Percentiles rank a stretch among this genome's conserved stretches.
Evolutionary conservation across 35 echinoderm and acorn worm species (phyloP).

Genomic region (Chiridota heheva): DNA sequence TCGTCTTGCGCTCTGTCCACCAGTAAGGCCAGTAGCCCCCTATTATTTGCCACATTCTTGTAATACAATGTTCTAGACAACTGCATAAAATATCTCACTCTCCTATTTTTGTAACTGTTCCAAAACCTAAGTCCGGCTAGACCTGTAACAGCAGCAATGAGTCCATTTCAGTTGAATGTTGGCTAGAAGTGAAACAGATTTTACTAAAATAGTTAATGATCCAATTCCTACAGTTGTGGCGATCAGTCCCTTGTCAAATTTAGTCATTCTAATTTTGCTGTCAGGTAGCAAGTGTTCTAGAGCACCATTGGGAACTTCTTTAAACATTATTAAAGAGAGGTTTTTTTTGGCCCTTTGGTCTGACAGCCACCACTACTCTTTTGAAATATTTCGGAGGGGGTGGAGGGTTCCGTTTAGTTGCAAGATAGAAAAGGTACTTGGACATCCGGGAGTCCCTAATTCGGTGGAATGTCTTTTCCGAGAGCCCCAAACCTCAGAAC

Average conservation of each 20-base stretch:
- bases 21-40: slow-evolving; percentile 59
- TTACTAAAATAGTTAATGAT: slow-evolving; percentile 57
- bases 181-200: slow-evolving; percentile 58
- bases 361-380: slow-evolving; percentile 71
- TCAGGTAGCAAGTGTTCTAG: slow-evolving; percentile 79
- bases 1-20: slow-evolving; percentile 86
- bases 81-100: slow-evolving; percentile 59
- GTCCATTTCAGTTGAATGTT: slow-evolving; percentile 76
- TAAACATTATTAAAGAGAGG: slow-evolving; percentile 84
- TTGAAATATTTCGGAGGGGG: slow-evolving; percentile 62
- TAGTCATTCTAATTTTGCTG: slow-evolving; percentile 78
- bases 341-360: slow-evolving; percentile 64
- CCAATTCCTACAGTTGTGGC: slow-evolving; percentile 48
- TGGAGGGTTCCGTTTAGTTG: slow-evolving; percentile 40
- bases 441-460: slow-evolving; percentile 40
- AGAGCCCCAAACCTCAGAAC: slow-evolving; percentile 77
- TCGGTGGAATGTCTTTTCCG: slow-evolving; percentile 61
- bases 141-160: slow-evolving; percentile 46
- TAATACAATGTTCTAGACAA: slow-evolving; percentile 72
- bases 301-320: slow-evolving; percentile 71
- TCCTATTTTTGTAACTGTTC: slow-evolving; percentile 89
- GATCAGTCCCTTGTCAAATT: slow-evolving; percentile 60
- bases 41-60: slow-evolving; percentile 86
- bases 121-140: slow-evolving; percentile 52
- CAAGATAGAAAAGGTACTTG: slow-evolving; percentile 37